phyloP scores from a whole-genome alignment of 1,140 invertebrate species.

The Bombus superbus region DNA sequence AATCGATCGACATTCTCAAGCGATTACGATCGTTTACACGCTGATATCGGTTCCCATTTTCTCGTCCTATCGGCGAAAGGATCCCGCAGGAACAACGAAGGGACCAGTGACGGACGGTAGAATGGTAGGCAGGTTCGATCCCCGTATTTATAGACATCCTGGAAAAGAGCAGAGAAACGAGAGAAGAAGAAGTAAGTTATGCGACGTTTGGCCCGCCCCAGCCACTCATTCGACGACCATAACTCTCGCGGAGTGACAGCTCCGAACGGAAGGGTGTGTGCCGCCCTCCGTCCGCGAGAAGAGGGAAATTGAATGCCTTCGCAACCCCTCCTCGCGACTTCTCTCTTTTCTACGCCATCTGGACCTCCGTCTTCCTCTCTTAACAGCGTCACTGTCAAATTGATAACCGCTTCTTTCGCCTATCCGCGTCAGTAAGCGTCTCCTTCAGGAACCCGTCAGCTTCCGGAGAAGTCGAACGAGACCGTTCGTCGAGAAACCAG shows the following conservation, averaged over 20 bases:
- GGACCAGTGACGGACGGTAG: slow-evolving; percentile 19
- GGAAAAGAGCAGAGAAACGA: slow-evolving; percentile 62
- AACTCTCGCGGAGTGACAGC: slow-evolving; percentile 73
- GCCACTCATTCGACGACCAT: slow-evolving; percentile 74
- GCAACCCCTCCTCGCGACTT: slow-evolving; percentile 65
- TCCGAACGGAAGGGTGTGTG: slow-evolving; percentile 72
- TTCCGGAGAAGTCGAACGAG: slow-evolving; percentile 48
- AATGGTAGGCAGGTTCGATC: slow-evolving; percentile 62
- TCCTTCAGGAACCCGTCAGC: slow-evolving; percentile 14
- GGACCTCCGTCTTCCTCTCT: slow-evolving; percentile 57
- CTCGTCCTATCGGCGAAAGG: neutral
- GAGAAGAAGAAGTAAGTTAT: slow-evolving; percentile 73
- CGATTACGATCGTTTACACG: slow-evolving; percentile 33
- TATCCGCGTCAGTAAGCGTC: slow-evolving; percentile 18
- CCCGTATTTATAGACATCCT: slow-evolving; percentile 74
- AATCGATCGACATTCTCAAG: neutral
- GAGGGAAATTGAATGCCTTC: slow-evolving; percentile 72
- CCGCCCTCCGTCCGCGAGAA: slow-evolving; percentile 66
- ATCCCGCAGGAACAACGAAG: slow-evolving; percentile 34
- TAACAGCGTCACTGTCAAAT: slow-evolving; percentile 68
- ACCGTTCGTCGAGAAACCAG: slow-evolving; percentile 12
- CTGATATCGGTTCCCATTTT: neutral
- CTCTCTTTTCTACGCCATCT: slow-evolving; percentile 66
- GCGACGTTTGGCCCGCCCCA: slow-evolving; percentile 75
- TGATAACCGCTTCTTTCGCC: slow-evolving; percentile 66